phyloP scores from a whole-genome alignment of 2,797 vertebrate genomes.

The Mus minutoides region DNA sequence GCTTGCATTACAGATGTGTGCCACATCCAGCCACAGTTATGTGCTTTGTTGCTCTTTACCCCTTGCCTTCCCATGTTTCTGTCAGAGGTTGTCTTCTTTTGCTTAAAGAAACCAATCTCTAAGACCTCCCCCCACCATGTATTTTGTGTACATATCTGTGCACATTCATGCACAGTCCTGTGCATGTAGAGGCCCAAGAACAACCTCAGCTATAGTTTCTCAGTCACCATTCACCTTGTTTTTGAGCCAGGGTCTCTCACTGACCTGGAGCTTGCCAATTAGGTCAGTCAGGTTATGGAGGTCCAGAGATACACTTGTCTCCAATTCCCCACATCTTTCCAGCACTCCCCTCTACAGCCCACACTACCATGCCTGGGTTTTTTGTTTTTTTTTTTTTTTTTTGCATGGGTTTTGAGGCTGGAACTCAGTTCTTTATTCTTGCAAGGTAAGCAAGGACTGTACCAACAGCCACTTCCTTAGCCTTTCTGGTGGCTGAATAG shows the following conservation, averaged over 20 bases:
- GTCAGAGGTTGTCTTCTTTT: not conserved
- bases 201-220: not conserved
- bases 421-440: not conserved
- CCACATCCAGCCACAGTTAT: not conserved
- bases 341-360: not conserved
- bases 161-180: not conserved
- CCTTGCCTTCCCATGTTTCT: not conserved
- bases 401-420: not conserved
- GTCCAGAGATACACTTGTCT: not conserved
- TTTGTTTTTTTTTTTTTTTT: not conserved
- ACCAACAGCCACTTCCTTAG: not conserved
- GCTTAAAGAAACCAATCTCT: not conserved
- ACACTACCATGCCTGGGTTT: not conserved
- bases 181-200: not conserved
- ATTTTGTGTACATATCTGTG: not conserved
- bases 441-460: not conserved
- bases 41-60: not conserved
- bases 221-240: not conserved
- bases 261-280: not conserved
- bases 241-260: not conserved
- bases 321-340: not conserved
- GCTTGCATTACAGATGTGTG: not conserved
- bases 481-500: not conserved
- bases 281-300: not conserved
- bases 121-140: not conserved